Conservation (phyloP, 2,797 vertebrate species). For the Luscinia megarhynchos region DNA sequence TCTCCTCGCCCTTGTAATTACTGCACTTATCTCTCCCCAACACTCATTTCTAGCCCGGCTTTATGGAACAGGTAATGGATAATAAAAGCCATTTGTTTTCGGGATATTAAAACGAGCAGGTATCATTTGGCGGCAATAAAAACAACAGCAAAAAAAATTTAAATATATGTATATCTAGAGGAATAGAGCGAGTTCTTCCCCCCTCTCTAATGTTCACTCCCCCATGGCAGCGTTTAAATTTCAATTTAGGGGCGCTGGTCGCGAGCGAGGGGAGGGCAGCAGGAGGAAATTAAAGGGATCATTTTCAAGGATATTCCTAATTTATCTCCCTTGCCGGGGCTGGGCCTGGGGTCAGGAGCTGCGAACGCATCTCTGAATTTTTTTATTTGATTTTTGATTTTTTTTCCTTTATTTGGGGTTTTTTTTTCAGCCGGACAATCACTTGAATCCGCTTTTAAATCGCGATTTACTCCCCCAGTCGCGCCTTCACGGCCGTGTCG, state of each 20-base stretch:
- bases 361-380: neutral
- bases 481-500: too few species aligned
- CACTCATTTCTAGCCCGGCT: slow-evolving; percentile 44
- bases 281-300: slow-evolving; percentile 29
- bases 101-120: slow-evolving; percentile 43
- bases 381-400: too few species aligned
- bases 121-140: slow-evolving; percentile 37
- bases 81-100: slow-evolving; percentile 51
- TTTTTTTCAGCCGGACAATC: neutral
- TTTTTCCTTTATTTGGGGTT: neutral
- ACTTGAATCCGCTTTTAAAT: neutral
- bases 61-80: slow-evolving; percentile 53
- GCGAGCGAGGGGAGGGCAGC: neutral
- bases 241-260: slow-evolving; percentile 1
- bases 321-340: neutral
- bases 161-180: neutral
- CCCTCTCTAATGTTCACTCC: too few species aligned
- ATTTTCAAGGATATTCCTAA: slow-evolving; percentile 31
- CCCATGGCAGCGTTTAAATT: neutral
- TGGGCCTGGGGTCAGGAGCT: neutral
- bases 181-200: too few species aligned
- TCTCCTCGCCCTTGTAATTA: slow-evolving; percentile 65
- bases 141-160: neutral
- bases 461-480: too few species aligned
- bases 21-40: slow-evolving; percentile 61